Percentiles rank a stretch among this genome's conserved stretches.
phyloP scores from a whole-genome alignment of 2,797 vertebrate genomes.

The Corythornis leucogaster region DNA sequence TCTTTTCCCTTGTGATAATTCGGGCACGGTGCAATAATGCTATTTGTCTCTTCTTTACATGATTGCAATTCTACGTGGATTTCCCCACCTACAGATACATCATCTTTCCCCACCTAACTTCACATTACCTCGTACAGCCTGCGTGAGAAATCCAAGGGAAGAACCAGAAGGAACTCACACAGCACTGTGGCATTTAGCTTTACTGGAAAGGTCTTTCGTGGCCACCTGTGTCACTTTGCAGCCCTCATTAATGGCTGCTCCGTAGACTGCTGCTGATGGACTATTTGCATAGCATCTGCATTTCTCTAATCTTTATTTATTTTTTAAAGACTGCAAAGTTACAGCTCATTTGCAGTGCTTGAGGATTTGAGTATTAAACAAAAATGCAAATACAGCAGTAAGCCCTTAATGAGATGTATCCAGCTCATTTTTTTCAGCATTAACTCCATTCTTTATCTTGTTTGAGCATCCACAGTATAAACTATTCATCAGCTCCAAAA shows the following conservation, averaged over 20 bases:
- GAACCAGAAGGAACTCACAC: slow-evolving; percentile 49
- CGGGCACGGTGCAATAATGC: slow-evolving; percentile 13
- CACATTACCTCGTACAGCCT: slow-evolving; percentile 12
- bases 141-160: slow-evolving; percentile 57
- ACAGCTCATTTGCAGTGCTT: slow-evolving; percentile 75
- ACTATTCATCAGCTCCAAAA: slow-evolving; percentile 44
- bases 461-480: slow-evolving; percentile 33
- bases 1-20: slow-evolving; percentile 53
- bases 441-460: slow-evolving; percentile 62
- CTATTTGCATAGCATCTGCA: slow-evolving; percentile 62
- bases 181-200: slow-evolving; percentile 37
- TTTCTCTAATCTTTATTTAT: slow-evolving; percentile 73
- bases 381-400: slow-evolving; percentile 76
- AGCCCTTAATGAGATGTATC: slow-evolving; percentile 73
- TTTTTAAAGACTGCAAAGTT: slow-evolving; percentile 70
- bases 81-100: slow-evolving; percentile 46
- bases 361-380: slow-evolving; percentile 71
- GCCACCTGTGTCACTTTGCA: slow-evolving; percentile 53
- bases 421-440: slow-evolving; percentile 72
- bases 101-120: slow-evolving; percentile 57
- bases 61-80: slow-evolving; percentile 8
- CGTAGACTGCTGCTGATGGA: slow-evolving; percentile 54
- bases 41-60: slow-evolving; percentile 31
- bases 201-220: slow-evolving; percentile 28
- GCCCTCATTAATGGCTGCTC: slow-evolving; percentile 47